Percentiles rank a stretch among this genome's conserved stretches.
These are phyloP conservation scores for Lophius piscatorius DNA, from an alignment of 2,113 vertebrate species.

Conservation along the genomic window DNA sequence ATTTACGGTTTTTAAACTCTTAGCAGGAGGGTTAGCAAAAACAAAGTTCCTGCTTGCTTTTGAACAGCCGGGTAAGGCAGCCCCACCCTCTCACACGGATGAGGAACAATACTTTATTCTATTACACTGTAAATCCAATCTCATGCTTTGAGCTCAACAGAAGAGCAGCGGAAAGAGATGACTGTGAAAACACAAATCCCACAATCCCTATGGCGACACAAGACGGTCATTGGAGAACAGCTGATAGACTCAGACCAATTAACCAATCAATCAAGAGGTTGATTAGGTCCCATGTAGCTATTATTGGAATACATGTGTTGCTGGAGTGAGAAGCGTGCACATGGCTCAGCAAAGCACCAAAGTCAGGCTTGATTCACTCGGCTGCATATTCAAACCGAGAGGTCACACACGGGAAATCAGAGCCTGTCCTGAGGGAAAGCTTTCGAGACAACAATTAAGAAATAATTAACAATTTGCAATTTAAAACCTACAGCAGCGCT, in stretches of 20 bases:
- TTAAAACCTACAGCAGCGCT: slow-evolving; percentile 17
- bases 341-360: slow-evolving; percentile 13
- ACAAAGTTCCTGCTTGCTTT: slow-evolving; percentile 38
- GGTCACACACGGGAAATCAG: slow-evolving; percentile 49
- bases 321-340: slow-evolving; percentile 21
- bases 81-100: slow-evolving; percentile 48
- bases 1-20: slow-evolving; percentile 10
- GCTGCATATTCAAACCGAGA: slow-evolving; percentile 11
- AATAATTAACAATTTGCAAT: slow-evolving; percentile 40
- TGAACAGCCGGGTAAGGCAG: slow-evolving; percentile 60
- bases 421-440: slow-evolving; percentile 9
- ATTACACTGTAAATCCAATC: slow-evolving; percentile 79
- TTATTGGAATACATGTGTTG: slow-evolving; percentile 40
- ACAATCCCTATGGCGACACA: slow-evolving; percentile 54
- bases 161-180: slow-evolving; percentile 50
- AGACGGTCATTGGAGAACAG: slow-evolving; percentile 44
- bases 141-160: slow-evolving; percentile 75
- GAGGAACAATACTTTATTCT: slow-evolving; percentile 78
- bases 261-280: slow-evolving; percentile 66
- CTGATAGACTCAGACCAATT: slow-evolving; percentile 65
- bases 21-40: slow-evolving; percentile 13
- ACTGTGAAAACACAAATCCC: slow-evolving; percentile 69
- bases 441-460: slow-evolving; percentile 36
- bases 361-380: slow-evolving; percentile 23
- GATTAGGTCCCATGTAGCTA: slow-evolving; percentile 47